Evolutionary conservation across 2,888 invertebrate species (phyloP).

Genomic region (Nomada fucata): DNA sequence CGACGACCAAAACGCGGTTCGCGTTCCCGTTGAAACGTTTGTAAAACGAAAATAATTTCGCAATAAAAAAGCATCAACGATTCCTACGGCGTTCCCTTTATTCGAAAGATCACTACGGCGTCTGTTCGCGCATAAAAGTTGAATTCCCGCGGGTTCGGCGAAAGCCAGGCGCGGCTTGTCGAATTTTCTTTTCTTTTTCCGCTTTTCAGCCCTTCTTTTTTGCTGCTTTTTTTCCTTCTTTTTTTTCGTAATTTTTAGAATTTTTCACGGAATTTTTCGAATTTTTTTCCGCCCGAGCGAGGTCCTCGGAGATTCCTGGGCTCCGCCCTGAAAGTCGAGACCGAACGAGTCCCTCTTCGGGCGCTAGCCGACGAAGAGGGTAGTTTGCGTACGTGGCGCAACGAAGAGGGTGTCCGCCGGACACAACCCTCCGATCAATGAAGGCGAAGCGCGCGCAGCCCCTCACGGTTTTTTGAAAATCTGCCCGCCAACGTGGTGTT

Average conservation of each 20-base stretch:
- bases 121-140: conserved; percentile 18
- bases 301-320: conserved; percentile 74
- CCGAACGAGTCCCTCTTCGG: conserved; percentile 77
- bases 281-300: conserved; percentile 52
- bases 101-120: conserved; percentile 17
- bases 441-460: conserved; percentile 82
- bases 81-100: not conserved
- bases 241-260: conserved; percentile 19
- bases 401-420: conserved; percentile 74
- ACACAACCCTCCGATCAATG: conserved; percentile 81
- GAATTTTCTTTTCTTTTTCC: conserved; percentile 27
- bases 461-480: conserved; percentile 82
- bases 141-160: not conserved
- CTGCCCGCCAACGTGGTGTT: conserved; percentile 80
- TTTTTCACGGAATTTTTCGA: conserved; percentile 36
- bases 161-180: not conserved
- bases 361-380: conserved; percentile 74
- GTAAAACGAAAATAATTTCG: conserved; percentile 16
- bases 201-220: conserved; percentile 22
- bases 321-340: conserved; percentile 81
- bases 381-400: conserved; percentile 73
- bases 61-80: not conserved
- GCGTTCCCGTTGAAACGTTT: not conserved
- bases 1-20: not conserved
- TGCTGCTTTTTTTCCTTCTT: not conserved